A percentile compares a stretch with the other conserved stretches of the same genome.
phyloP scores from a whole-genome alignment of 1,140 invertebrate species.

The Elymnias hypermnestra region DNA sequence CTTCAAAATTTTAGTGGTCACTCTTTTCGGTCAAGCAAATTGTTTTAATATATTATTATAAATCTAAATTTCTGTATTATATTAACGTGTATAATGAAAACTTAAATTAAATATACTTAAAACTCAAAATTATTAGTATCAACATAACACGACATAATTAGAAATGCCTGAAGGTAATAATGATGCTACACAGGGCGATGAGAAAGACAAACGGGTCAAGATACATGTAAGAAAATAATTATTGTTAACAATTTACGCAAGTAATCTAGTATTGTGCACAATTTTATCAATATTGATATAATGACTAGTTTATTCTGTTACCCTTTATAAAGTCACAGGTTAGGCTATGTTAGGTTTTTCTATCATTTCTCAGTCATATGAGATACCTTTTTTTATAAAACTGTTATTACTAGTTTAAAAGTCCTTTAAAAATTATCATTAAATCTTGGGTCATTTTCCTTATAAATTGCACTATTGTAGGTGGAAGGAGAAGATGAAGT shows the following conservation, averaged over 20 bases:
- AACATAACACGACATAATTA: background rate
- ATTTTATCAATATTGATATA: too few relatives aligned
- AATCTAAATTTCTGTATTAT: conserved; percentile 8
- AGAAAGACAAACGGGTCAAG: conserved; percentile 59
- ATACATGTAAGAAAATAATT: conserved; percentile 34
- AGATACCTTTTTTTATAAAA: too few relatives aligned
- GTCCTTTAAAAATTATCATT: too few relatives aligned
- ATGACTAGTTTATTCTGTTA: too few relatives aligned
- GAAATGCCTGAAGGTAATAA: conserved; percentile 38
- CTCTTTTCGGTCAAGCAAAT: background rate
- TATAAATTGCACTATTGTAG: too few relatives aligned
- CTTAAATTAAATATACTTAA: background rate
- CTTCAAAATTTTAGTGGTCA: conserved; percentile 5
- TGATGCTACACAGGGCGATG: conserved; percentile 24
- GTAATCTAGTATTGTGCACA: too few relatives aligned
- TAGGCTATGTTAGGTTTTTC: too few relatives aligned
- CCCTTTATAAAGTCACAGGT: too few relatives aligned
- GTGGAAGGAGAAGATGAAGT: conserved; percentile 60
- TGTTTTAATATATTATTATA: background rate
- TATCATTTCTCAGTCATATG: too few relatives aligned
- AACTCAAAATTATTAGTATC: background rate
- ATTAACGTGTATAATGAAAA: conserved; percentile 8
- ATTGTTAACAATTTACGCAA: background rate
- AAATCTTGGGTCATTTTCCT: too few relatives aligned
- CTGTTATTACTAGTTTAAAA: too few relatives aligned